Base-by-base conservation (phyloP, 1,140 invertebrate species). In the Heterodera schachtii region DNA sequence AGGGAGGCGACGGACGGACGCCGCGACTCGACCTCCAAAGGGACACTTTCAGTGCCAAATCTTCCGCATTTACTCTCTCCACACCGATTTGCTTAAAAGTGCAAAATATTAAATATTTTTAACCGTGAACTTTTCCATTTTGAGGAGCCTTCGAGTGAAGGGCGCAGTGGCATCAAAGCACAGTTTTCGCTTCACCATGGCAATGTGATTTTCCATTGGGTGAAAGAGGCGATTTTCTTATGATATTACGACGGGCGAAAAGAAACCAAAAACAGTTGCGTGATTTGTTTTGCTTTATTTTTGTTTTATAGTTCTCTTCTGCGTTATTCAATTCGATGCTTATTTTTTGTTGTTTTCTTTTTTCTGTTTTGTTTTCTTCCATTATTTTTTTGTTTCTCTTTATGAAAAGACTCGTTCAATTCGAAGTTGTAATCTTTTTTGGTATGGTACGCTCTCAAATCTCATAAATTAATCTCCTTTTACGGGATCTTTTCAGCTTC, bases 161-260 rank as follows among this genome's bases (percentile, higher is more conserved):
- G 16, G 19, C 57, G 70, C 46, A 70, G 41, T 64, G 47, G 70
- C 1, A 31, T 78, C 21, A 78, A 78, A 47, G 76, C 64, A 19
- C 46, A 64, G 9, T 78, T 43, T 78, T 78, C 76, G 16, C 70
- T 78, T 47, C 76, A 69, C 46, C 76, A 78, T 64, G 76, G 76
- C 64, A 78, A 78, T 78, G 46, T 78, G 46, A 21, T 78, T 4
- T 78, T 78, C 70, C 76, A 78, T 46, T 78, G 64, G 11, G 70
- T 70, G 66, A 78, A 78, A 69, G 77, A 78, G 52, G 77, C 70
- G 64, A 78, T 71, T 46, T 71, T 71, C 31, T 71, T 71, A 46
- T 71, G 44, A 11, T n/a, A 46, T 41, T 9, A 21, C 19, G 31
- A 70, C 31, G 49, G 11, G 6, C 49, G 49, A 52, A 52, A 31